Base-by-base conservation (phyloP, 2,888 invertebrate genomes). In the Panzeria rudis region DNA sequence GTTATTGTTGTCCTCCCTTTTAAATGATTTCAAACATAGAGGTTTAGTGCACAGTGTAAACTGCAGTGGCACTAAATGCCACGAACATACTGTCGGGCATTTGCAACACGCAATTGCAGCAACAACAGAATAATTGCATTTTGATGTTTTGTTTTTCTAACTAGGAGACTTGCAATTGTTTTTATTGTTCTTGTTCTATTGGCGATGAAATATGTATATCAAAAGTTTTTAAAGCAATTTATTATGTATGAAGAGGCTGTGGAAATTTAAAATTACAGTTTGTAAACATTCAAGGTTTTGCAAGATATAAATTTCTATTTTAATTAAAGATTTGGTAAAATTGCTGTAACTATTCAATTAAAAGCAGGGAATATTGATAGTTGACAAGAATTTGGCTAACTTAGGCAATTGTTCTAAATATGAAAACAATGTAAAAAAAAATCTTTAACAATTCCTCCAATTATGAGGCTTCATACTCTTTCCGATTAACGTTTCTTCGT, bases 51-150 rank as follows among this genome's bases (percentile, higher is more conserved):
- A 13, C 13, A 25, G 52, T 15, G 6, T 23, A 62, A 54, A 32
- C 54, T 64, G 47, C 64, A 64, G 47, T 47, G 64, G 64, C 35
- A 72, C 38, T 72, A 62, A 80, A 56, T 80, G 79, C 72, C 79
- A 66, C 64, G 69, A 80, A 56, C 64, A 80, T 25, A 38, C 47
- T 54, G 56, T 38, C 17, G 41, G 71, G 44, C 62, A 54, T 56
- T 80, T 44, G 35, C 9, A 62, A 59, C 44, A 69, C 44, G 23
- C 41, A 54, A 52, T 25, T 54, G 35, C 23, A 47, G n/a, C 8
- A 52, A 29, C 25, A 54, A 64, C n/a, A 71, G 35, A 72, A 72
- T 44, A 56, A 50, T 78, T 69, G 69, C 35, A 8, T 11, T 47
- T 54, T 44, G 15, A 29, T 15, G 59, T 61, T 61, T 32, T 29